Evolutionary conservation across 2,113 vertebrate genomes (phyloP).

Genomic region (Rattus norvegicus): GRCr8 NC_086037.1:47028001-47028500

Average conservation of each 20-base stretch:
- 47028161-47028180: neutral
- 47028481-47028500: neutral
- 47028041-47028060: neutral
- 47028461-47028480: too few species aligned
- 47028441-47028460: too few species aligned
- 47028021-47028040: neutral
- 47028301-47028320: too few species aligned
- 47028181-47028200: neutral
- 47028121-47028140: accelerated
- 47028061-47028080: neutral
- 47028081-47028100: neutral
- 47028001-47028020: too few species aligned
- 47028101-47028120: neutral
- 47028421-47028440: too few species aligned
- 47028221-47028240: neutral
- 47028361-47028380: too few species aligned
- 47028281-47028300: too few species aligned
- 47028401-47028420: too few species aligned
- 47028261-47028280: neutral
- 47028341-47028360: too few species aligned
- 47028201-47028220: neutral
- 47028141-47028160: neutral
- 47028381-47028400: too few species aligned
- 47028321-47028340: too few species aligned
- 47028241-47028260: neutral